Evolutionary conservation across 2,797 vertebrate genomes (phyloP).

Genomic region (Neostethus bicornis): DNA sequence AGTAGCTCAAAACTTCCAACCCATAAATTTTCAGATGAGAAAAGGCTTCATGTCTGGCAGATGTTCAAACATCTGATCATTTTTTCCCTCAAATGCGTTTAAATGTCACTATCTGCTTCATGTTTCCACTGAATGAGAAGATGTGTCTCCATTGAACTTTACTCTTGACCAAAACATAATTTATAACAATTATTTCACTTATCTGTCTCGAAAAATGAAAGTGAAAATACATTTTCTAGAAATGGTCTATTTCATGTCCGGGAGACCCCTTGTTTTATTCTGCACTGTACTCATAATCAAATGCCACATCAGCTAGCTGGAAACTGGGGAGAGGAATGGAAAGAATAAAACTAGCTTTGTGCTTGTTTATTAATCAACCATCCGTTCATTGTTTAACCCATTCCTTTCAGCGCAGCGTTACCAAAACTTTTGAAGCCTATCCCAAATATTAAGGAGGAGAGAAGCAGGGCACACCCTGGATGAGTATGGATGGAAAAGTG

Average conservation of each 20-base stretch:
- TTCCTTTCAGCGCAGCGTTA: not conserved
- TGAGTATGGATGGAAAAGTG: too few species aligned
- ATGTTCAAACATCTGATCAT: slow-evolving; percentile 13
- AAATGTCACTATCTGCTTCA: slow-evolving; percentile 40
- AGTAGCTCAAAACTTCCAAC: slow-evolving; percentile 5
- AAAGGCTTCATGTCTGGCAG: slow-evolving; percentile 1
- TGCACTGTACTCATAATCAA: slow-evolving; percentile 16
- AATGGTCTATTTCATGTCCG: slow-evolving; percentile 20
- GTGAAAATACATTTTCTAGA: slow-evolving; percentile 18
- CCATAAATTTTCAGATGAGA: slow-evolving; percentile 6
- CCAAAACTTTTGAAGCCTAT: not conserved
- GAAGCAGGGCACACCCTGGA: too few species aligned
- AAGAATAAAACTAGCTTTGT: not conserved
- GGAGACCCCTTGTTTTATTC: slow-evolving; percentile 29
- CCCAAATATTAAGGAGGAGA: too few species aligned
- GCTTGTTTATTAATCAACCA: not conserved
- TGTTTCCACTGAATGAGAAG: slow-evolving; percentile 19
- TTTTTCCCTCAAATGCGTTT: slow-evolving; percentile 3
- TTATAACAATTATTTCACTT: slow-evolving; percentile 3
- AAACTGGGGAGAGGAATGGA: not conserved
- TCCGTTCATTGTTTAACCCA: not conserved
- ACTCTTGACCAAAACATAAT: slow-evolving; percentile 26
- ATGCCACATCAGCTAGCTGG: slow-evolving; percentile 16
- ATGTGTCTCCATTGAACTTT: slow-evolving; percentile 11
- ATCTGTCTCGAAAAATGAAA: slow-evolving; percentile 5